These are phyloP conservation scores for Scolopax rusticola DNA, from an alignment of 2,797 vertebrate genomes.

Conservation along the genomic window DNA sequence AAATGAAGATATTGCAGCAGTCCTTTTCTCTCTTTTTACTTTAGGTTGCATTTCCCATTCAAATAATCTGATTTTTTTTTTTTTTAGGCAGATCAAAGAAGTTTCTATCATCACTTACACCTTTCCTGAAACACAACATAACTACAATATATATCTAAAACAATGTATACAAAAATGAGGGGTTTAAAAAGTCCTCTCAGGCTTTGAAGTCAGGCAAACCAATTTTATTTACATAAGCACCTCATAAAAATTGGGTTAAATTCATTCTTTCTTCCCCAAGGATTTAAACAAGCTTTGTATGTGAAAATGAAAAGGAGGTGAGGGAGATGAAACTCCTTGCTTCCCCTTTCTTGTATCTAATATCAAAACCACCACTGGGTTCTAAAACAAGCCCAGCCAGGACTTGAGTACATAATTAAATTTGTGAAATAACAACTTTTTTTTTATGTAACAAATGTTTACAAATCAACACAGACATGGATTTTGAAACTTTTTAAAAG, in stretches of 20 bases:
- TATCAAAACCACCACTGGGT: not conserved
- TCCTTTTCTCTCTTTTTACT: not conserved
- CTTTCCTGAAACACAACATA: not conserved
- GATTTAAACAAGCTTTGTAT: slow-evolving; percentile 6
- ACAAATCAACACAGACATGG: not conserved
- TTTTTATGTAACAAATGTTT: not conserved
- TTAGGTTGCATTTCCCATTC: not conserved
- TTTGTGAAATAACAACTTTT: not conserved
- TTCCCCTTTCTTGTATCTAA: not conserved
- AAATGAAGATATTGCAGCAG: not conserved
- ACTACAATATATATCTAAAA: not conserved
- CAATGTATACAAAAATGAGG: not conserved
- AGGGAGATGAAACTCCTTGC: not conserved
- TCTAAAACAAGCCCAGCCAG: not conserved
- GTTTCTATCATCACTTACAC: not conserved
- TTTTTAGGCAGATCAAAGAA: slow-evolving; percentile 29
- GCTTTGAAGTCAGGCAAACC: slow-evolving; percentile 54
- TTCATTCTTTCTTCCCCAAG: slow-evolving; percentile 10
- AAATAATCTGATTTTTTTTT: not conserved
- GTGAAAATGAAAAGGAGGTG: not conserved
- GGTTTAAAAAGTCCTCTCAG: not conserved
- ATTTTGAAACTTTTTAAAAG: not conserved
- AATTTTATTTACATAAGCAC: slow-evolving; percentile 46
- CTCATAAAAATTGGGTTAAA: slow-evolving; percentile 43
- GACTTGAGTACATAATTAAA: not conserved